Conservation (phyloP, 1,140 invertebrate species). For the Rhizoglyphus robini region DNA sequence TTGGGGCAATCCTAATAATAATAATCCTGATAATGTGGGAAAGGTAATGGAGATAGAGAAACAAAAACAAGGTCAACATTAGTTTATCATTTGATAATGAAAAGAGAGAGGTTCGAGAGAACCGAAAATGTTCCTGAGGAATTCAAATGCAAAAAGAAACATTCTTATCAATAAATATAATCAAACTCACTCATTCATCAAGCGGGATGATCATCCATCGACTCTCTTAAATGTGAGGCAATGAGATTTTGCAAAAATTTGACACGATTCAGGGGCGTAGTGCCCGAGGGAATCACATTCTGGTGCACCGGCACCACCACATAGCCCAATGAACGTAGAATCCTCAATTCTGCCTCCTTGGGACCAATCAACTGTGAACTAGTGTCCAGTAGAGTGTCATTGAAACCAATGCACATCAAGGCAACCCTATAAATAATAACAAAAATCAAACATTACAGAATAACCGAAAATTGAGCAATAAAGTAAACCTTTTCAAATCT, state of each 20-base stretch:
- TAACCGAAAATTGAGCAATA: not conserved
- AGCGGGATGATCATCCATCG: too few species aligned
- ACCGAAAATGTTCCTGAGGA: too few species aligned
- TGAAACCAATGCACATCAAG: constrained; percentile 17
- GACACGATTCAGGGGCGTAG: not conserved
- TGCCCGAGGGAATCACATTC: not conserved
- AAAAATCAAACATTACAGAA: not conserved
- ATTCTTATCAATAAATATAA: too few species aligned
- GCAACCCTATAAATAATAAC: not conserved
- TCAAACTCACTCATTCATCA: too few species aligned
- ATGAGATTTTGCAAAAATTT: constrained; percentile 16
- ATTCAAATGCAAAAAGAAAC: too few species aligned
- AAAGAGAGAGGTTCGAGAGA: too few species aligned
- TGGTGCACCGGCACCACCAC: constrained; percentile 2
- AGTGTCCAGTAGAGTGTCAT: not conserved
- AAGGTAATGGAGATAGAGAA: too few species aligned
- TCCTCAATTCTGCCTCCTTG: not conserved
- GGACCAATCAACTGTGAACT: constrained; percentile 3
- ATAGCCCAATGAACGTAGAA: not conserved
- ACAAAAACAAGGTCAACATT: too few species aligned
- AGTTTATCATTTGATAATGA: too few species aligned
- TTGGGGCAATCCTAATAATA: too few species aligned
- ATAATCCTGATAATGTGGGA: too few species aligned
- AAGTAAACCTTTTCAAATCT: not conserved
- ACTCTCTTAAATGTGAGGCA: not conserved